Percentiles rank a stretch among this genome's conserved stretches.
Conservation (phyloP, 1,140 invertebrate species). For the Globodera rostochiensis region DNA sequence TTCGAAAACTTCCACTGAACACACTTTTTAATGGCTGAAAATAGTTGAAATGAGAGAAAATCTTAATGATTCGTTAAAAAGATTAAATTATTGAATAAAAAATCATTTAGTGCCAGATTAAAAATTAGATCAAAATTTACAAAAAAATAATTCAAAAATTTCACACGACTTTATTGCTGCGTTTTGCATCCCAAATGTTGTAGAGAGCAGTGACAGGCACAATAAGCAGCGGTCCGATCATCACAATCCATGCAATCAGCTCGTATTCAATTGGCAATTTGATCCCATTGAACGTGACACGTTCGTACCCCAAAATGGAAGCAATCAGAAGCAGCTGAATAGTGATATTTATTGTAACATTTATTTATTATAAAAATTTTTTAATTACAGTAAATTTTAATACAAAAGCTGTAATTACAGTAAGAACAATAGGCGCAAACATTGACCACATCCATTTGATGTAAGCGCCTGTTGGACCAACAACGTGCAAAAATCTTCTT, state of each 20-base stretch:
- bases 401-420: conserved; percentile 35
- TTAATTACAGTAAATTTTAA: too few species aligned
- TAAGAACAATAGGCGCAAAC: conserved; percentile 54
- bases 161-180: conserved; percentile 7
- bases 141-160: too few species aligned
- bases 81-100: conserved; percentile 29
- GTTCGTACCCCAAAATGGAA: conserved; percentile 56
- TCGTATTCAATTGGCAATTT: conserved; percentile 57
- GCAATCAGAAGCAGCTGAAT: conserved; percentile 53
- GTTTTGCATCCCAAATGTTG: conserved; percentile 27
- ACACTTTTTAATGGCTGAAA: conserved; percentile 20
- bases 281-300: conserved; percentile 53
- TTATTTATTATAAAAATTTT: conserved; percentile 8
- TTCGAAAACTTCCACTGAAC: conserved; percentile 26
- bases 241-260: conserved; percentile 59
- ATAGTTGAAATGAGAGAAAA: conserved; percentile 13
- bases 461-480: conserved; percentile 58
- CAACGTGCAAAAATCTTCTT: conserved; percentile 38
- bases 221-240: conserved; percentile 48
- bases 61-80: not conserved
- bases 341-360: not conserved
- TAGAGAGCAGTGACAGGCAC: conserved; percentile 1
- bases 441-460: conserved; percentile 61
- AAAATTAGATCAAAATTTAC: too few species aligned
- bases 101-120: too few species aligned